Percentiles rank a stretch among this genome's conserved stretches.
These are phyloP conservation scores for Slavum lentiscoides DNA, from an alignment of 2,888 invertebrate genomes.

Conservation along the genomic window DNA sequence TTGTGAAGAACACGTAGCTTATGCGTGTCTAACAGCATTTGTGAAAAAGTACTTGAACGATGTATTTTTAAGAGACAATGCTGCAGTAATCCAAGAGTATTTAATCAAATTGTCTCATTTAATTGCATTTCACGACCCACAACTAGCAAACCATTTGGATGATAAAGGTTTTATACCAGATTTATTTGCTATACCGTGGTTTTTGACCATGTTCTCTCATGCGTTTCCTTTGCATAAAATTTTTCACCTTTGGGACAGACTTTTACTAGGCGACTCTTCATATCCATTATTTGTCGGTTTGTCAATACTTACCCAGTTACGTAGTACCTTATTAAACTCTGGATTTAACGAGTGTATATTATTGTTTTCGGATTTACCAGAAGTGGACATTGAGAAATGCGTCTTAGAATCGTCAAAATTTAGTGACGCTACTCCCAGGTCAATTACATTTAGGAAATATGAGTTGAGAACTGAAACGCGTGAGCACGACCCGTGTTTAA, in stretches of 20 bases:
- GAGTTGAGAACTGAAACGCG: constrained; percentile 60
- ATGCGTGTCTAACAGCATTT: constrained; percentile 90
- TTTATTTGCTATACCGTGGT: constrained; percentile 98
- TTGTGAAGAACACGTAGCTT: constrained; percentile 93
- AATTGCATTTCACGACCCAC: constrained; percentile 93
- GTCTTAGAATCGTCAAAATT: constrained; percentile 85
- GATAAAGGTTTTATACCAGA: constrained; percentile 95
- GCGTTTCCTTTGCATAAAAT: constrained; percentile 98
- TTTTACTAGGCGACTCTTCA: constrained; percentile 88
- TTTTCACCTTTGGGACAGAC: constrained; percentile 95
- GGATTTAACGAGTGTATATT: constrained; percentile 99
- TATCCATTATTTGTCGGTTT: constrained; percentile 94
- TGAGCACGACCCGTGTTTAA: constrained; percentile 33
- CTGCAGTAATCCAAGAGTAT: constrained; percentile 95
- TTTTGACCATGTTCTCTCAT: constrained; percentile 97
- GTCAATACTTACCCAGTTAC: constrained; percentile 85
- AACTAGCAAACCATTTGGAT: constrained; percentile 85
- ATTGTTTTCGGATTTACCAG: constrained; percentile 97
- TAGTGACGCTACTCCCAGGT: constrained; percentile 82
- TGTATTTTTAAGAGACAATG: constrained; percentile 97
- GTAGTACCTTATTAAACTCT: constrained; percentile 79
- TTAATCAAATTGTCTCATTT: constrained; percentile 94
- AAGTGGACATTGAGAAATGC: constrained; percentile 92
- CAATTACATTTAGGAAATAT: constrained; percentile 83
- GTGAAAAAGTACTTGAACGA: constrained; percentile 95